A percentile compares a stretch with the other conserved stretches of the same genome.
These are phyloP conservation scores for Eulemur albifrons DNA, from an alignment of 2,797 vertebrate species.

Conservation along the genomic window DNA sequence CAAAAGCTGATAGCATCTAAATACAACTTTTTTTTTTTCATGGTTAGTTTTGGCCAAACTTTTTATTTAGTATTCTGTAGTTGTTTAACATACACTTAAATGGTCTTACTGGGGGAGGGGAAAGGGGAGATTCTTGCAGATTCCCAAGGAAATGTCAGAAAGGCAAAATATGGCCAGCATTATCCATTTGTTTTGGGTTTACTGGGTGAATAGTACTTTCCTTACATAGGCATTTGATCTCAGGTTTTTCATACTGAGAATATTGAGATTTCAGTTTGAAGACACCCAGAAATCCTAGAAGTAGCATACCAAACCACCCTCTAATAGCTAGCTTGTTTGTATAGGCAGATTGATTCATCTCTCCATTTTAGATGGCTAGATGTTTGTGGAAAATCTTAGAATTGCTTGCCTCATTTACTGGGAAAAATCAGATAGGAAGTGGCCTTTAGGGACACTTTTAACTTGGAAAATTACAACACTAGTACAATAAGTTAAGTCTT, in stretches of 20 bases:
- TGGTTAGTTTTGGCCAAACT: constrained; percentile 85
- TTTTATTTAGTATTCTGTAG: constrained; percentile 84
- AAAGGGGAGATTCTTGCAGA: constrained; percentile 78
- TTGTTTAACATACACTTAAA: constrained; percentile 83
- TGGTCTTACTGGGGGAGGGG: constrained; percentile 70
- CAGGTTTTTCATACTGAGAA: constrained; percentile 72
- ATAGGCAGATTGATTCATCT: constrained; percentile 81
- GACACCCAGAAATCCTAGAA: constrained; percentile 73
- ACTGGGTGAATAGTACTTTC: constrained; percentile 80
- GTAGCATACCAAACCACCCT: constrained; percentile 83
- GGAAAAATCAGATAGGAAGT: constrained; percentile 82
- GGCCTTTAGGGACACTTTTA: constrained; percentile 87
- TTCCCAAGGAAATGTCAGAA: constrained; percentile 82
- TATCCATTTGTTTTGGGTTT: constrained; percentile 82
- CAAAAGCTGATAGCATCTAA: not conserved
- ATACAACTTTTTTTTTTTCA: constrained; percentile 70
- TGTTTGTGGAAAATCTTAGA: constrained; percentile 81
- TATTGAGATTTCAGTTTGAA: constrained; percentile 80
- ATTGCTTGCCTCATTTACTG: constrained; percentile 83
- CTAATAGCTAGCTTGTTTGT: constrained; percentile 80
- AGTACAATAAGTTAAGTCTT: constrained; percentile 87
- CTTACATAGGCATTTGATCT: constrained; percentile 81
- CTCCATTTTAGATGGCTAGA: constrained; percentile 82
- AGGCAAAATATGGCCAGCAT: constrained; percentile 82
- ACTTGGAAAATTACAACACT: constrained; percentile 88